Conservation (phyloP, 2,113 vertebrate species). For the Crotophaga sulcirostris region DNA sequence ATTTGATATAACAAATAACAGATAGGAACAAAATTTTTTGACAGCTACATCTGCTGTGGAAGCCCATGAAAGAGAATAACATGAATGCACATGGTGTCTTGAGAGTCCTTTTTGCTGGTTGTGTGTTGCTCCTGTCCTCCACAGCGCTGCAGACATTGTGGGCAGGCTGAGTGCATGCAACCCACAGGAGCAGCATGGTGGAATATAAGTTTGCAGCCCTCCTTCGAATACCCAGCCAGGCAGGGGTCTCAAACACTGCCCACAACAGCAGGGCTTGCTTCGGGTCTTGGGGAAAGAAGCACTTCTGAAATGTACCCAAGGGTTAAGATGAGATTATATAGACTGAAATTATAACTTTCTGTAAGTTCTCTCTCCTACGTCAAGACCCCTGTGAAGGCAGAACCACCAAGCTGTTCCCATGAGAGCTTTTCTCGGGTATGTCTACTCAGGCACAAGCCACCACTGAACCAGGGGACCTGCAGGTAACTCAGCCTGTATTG, state of each 20-base stretch:
- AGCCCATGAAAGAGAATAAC: neutral
- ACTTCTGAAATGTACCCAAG: neutral
- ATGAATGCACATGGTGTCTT: neutral
- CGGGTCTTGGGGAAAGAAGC: accelerated
- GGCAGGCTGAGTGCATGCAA: neutral
- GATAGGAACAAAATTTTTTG: neutral
- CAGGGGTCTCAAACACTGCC: neutral
- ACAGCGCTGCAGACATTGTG: neutral
- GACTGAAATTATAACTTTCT: neutral
- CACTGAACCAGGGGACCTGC: neutral
- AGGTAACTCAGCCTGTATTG: neutral
- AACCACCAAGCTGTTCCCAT: neutral
- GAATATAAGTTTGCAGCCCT: neutral
- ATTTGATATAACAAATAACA: constrained; percentile 26
- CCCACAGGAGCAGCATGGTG: accelerated
- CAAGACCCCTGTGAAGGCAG: neutral
- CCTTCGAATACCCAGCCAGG: neutral
- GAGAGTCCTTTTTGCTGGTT: neutral
- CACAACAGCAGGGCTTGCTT: neutral
- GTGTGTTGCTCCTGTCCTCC: neutral
- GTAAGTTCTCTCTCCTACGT: neutral
- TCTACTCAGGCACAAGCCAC: neutral
- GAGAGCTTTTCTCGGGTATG: neutral
- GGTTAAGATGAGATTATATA: neutral
- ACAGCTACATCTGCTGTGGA: neutral